Conservation (phyloP, 2,113 vertebrate species). For the Tachycineta bicolor region DNA sequence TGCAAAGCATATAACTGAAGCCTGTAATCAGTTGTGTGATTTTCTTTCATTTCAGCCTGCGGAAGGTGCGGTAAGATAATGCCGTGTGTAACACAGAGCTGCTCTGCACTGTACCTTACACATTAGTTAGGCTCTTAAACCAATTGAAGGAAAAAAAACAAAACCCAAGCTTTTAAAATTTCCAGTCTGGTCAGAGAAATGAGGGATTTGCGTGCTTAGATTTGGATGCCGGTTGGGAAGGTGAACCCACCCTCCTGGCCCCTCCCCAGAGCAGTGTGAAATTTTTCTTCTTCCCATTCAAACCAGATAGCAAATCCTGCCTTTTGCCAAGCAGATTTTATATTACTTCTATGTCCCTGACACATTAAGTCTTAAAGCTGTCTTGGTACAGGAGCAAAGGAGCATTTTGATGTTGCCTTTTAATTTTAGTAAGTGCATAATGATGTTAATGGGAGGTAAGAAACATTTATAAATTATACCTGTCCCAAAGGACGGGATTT, state of each 20-base stretch:
- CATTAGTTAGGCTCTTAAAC: neutral
- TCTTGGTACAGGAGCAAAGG: neutral
- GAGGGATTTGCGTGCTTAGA: neutral
- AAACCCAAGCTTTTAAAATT: neutral
- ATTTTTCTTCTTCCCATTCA: neutral
- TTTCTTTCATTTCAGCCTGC: neutral
- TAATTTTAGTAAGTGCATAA: neutral
- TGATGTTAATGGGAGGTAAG: neutral
- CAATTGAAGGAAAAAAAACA: neutral
- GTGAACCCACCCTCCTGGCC: neutral
- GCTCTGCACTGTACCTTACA: neutral
- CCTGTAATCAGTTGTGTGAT: neutral
- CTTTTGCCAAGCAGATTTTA: neutral
- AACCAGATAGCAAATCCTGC: neutral
- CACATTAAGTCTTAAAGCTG: neutral
- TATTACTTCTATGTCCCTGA: neutral
- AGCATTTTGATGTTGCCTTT: neutral
- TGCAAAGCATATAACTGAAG: neutral
- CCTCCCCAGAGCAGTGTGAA: neutral
- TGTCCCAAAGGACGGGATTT: neutral
- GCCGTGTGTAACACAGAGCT: neutral
- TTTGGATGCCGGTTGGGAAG: neutral
- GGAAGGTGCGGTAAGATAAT: neutral
- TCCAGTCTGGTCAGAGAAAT: neutral
- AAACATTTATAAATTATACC: neutral